Conservation (phyloP, 2,113 vertebrate species). For the Coptodon bakossiorum region DNA sequence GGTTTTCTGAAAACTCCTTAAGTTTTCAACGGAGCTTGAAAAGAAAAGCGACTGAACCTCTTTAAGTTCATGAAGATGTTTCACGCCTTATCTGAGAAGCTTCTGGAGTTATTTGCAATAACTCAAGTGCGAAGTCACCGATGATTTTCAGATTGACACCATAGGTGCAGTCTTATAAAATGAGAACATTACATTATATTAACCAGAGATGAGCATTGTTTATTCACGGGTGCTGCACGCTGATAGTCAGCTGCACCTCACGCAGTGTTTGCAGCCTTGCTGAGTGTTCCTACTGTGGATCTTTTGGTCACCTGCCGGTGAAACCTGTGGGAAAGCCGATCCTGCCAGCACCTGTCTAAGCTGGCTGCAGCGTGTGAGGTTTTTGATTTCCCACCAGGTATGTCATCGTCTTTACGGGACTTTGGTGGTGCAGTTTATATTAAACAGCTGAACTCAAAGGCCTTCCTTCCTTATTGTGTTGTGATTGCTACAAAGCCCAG, state of each 20-base stretch:
- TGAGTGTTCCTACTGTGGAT: not conserved
- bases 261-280: not conserved
- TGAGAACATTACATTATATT: not conserved
- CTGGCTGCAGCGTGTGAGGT: not conserved
- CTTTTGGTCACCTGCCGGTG: not conserved
- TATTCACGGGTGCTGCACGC: not conserved
- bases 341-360: not conserved
- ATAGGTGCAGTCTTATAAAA: not conserved
- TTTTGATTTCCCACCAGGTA: not conserved
- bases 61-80: not conserved
- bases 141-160: not conserved
- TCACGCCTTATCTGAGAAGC: not conserved
- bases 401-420: not conserved
- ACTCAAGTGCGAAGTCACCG: not conserved
- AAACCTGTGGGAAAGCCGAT: not conserved
- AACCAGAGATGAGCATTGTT: fast-evolving
- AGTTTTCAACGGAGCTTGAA: not conserved
- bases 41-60: not conserved
- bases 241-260: not conserved
- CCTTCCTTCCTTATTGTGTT: not conserved
- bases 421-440: not conserved
- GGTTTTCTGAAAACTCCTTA: not conserved
- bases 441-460: not conserved
- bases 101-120: fast-evolving
- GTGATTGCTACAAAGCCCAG: not conserved